A percentile compares a stretch with the other conserved stretches of the same genome.
Conservation (phyloP, 2,113 vertebrate species). For the Neogobius melanostomus region DNA sequence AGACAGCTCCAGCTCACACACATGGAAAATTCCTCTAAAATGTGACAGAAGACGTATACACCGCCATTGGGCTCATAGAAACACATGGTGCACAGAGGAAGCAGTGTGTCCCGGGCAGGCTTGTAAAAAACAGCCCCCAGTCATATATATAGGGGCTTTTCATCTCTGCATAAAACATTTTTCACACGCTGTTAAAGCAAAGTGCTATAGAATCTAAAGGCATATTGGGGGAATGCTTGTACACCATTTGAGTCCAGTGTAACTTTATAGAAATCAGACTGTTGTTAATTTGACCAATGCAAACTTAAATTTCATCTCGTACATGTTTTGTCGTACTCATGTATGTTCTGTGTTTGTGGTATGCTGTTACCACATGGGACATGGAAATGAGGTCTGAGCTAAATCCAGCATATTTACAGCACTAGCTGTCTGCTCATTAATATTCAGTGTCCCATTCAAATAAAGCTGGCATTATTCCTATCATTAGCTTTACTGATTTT, state of each 20-base stretch:
- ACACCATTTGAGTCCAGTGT: background rate
- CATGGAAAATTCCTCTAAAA: constrained; percentile 58
- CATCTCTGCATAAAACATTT: constrained; percentile 15
- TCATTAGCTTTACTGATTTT: no score
- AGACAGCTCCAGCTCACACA: constrained; percentile 23
- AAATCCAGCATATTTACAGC: no score
- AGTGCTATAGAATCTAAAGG: background rate
- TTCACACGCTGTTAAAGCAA: constrained; percentile 12
- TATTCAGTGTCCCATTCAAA: no score
- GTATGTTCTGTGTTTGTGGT: no score
- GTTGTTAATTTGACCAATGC: no score
- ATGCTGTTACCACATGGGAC: no score
- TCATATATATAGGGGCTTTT: background rate
- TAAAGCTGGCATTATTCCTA: no score
- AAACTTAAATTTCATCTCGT: no score
- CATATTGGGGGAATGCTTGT: background rate
- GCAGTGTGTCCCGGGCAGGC: constrained; percentile 31
- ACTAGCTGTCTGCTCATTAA: no score
- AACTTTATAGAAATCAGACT: no score
- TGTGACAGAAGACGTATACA: constrained; percentile 55
- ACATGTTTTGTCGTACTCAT: no score
- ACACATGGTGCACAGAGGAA: constrained; percentile 44
- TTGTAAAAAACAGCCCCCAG: constrained; percentile 29
- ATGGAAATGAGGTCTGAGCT: no score
- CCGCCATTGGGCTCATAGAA: constrained; percentile 2